phyloP scores from a whole-genome alignment of 2,113 vertebrate genomes.

The Forbesichthys agassizii region DNA sequence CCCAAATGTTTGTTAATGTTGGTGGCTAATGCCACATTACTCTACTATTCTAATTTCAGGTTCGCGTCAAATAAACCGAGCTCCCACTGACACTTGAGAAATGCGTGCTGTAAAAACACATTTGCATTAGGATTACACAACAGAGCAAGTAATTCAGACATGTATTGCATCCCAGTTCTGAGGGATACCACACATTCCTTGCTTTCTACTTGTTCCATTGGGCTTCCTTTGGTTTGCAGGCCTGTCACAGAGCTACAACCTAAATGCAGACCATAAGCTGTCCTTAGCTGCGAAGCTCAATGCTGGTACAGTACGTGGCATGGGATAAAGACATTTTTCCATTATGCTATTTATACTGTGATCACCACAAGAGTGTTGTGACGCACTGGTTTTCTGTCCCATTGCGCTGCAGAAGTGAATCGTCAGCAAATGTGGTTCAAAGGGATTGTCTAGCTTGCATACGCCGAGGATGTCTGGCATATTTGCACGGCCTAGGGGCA shows the following conservation, averaged over 20 bases:
- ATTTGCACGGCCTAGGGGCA: not conserved
- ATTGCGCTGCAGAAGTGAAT: conserved; percentile 1
- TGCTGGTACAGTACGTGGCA: conserved; percentile 61
- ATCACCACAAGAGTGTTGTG: not conserved
- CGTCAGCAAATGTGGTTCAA: conserved; percentile 31
- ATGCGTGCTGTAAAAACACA: not conserved
- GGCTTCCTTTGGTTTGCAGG: conserved; percentile 2
- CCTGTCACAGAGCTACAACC: not conserved
- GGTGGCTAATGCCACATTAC: too few species aligned
- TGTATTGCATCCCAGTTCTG: not conserved
- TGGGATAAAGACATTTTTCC: not conserved
- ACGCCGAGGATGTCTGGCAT: not conserved
- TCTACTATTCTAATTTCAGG: too few species aligned
- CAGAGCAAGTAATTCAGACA: too few species aligned
- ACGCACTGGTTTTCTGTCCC: not conserved
- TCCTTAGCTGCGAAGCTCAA: conserved; percentile 21
- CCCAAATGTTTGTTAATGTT: too few species aligned
- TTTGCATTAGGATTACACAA: too few species aligned
- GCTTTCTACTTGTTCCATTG: not conserved
- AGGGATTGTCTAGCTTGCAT: not conserved
- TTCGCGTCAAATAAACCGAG: too few species aligned
- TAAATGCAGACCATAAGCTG: not conserved
- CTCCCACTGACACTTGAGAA: not conserved
- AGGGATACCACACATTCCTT: not conserved
- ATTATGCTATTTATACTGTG: not conserved